These are phyloP conservation scores for Autographa pulchrina DNA, from an alignment of 2,888 invertebrate species.

Conservation along the genomic window DNA sequence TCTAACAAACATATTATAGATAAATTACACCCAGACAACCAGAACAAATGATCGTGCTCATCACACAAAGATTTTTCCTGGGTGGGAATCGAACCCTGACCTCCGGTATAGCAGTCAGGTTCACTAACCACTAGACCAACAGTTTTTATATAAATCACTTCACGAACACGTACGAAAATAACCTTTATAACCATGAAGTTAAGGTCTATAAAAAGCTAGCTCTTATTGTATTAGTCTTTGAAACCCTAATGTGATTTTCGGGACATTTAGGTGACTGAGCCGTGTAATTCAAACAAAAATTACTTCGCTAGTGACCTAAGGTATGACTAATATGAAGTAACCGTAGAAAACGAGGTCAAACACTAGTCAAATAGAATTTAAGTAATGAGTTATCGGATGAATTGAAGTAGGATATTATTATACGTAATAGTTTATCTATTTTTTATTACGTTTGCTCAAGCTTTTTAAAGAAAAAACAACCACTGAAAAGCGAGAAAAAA, in stretches of 20 bases:
- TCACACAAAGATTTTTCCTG: no score
- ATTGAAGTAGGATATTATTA: neutral
- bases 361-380: neutral
- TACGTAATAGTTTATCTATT: neutral
- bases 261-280: neutral
- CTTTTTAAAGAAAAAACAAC: no score
- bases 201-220: neutral
- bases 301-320: neutral
- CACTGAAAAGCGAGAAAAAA: neutral
- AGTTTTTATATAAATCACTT: no score
- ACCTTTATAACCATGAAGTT: neutral
- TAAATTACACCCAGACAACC: no score
- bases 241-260: neutral
- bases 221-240: neutral
- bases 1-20: no score
- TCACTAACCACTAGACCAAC: no score
- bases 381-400: slow-evolving; percentile 1
- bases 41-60: no score
- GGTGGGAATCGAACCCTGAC: no score
- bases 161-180: neutral
- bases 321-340: neutral
- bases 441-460: no score
- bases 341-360: neutral
- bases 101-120: no score
- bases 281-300: neutral